These are phyloP conservation scores for Porites australiensis DNA, from an alignment of 64 coral and sea anemone species.

Conservation along the genomic window DNA sequence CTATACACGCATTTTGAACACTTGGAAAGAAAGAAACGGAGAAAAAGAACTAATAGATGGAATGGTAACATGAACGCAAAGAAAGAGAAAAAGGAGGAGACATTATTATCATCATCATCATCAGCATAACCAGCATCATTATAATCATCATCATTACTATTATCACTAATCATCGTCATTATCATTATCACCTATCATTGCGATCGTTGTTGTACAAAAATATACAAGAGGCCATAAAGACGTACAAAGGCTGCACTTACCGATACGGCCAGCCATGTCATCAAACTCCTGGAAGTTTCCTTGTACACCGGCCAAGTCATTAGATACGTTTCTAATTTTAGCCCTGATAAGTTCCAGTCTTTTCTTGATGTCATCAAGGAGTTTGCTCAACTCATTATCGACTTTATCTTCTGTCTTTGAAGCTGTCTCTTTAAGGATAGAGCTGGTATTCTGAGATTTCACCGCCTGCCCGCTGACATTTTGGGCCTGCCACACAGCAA, in stretches of 20 bases:
- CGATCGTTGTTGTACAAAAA: too few species aligned
- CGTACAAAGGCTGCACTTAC: neutral
- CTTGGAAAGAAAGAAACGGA: too few species aligned
- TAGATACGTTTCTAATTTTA: slow-evolving; percentile 48
- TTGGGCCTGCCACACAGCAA: slow-evolving; percentile 26
- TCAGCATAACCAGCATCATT: too few species aligned
- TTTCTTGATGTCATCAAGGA: slow-evolving; percentile 36
- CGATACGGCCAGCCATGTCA: neutral
- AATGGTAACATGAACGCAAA: too few species aligned
- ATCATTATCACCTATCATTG: too few species aligned
- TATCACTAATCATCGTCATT: too few species aligned
- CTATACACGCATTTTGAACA: too few species aligned
- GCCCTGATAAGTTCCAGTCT: slow-evolving; percentile 35
- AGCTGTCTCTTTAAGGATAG: slow-evolving; percentile 1
- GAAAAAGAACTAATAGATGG: too few species aligned
- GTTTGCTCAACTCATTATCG: slow-evolving; percentile 41
- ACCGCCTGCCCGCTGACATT: neutral
- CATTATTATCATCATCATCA: too few species aligned
- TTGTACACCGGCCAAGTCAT: neutral
- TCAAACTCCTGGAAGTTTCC: neutral
- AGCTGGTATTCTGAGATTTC: slow-evolving; percentile 28
- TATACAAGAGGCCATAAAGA: too few species aligned
- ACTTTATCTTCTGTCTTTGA: slow-evolving; percentile 43
- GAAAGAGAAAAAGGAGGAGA: too few species aligned
- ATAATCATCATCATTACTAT: too few species aligned